Evolutionary conservation across 2,888 invertebrate genomes (phyloP).

Genomic region (Sinotaia quadrata): DNA sequence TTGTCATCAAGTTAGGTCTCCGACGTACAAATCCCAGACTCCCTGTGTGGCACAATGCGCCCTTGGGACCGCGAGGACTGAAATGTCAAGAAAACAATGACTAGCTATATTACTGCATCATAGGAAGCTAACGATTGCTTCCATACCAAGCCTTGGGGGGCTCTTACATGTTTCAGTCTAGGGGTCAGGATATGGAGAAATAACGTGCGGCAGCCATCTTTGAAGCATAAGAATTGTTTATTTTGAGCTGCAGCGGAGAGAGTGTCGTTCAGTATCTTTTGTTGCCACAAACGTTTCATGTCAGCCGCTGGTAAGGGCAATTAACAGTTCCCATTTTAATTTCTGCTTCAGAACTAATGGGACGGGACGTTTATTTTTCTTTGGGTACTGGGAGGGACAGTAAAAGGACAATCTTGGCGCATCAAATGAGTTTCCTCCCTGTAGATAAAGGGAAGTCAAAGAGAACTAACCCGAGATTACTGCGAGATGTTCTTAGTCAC

Average conservation of each 20-base stretch:
- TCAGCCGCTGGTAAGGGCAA: background rate
- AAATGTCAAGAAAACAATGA: conserved; percentile 14
- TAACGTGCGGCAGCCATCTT: background rate
- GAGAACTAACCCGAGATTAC: no score
- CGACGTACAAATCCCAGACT: no score
- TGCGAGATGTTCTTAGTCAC: no score
- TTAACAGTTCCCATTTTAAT: conserved; percentile 3
- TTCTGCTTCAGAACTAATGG: conserved; percentile 9
- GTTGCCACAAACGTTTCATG: conserved; percentile 1
- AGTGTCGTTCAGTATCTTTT: background rate
- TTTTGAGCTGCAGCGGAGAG: background rate
- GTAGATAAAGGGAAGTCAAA: conserved; percentile 5
- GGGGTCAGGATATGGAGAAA: background rate
- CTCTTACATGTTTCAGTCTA: background rate
- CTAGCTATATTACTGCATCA: conserved; percentile 12
- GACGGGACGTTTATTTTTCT: conserved; percentile 26
- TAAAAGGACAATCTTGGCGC: conserved; percentile 23
- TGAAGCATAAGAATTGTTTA: conserved; percentile 16
- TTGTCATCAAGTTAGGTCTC: no score
- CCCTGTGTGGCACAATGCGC: conserved; percentile 14
- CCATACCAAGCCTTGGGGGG: background rate
- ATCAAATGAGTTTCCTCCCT: conserved; percentile 28
- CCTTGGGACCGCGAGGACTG: background rate
- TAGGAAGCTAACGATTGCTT: background rate
- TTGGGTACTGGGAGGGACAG: conserved; percentile 19